Evolutionary conservation across 2,888 invertebrate genomes (phyloP).

Genomic region (Scaptomyza reducta): DNA sequence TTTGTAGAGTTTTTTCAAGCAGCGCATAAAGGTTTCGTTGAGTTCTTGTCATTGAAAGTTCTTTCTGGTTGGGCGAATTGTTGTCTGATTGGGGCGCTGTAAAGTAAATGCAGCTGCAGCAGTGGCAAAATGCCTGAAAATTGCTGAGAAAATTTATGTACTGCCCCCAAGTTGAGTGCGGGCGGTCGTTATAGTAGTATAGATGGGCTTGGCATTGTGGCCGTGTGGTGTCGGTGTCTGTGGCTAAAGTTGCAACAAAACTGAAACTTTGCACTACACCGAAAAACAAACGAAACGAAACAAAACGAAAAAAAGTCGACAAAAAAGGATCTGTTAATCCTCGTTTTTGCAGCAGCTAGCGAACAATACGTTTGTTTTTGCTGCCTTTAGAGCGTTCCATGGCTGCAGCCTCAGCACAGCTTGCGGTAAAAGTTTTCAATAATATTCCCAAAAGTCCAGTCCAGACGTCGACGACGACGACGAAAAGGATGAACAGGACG

Average conservation of each 20-base stretch:
- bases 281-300: background rate
- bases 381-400: slow-evolving; percentile 25
- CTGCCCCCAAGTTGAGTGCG: slow-evolving; percentile 41
- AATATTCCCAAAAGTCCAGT: slow-evolving; percentile 78
- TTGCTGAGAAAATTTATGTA: slow-evolving; percentile 64
- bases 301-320: background rate
- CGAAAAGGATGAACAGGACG: slow-evolving; percentile 36
- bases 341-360: slow-evolving; percentile 45
- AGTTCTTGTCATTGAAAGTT: slow-evolving; percentile 4
- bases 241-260: slow-evolving; percentile 78
- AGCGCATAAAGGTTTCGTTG: slow-evolving; percentile 21
- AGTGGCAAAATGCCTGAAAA: slow-evolving; percentile 45
- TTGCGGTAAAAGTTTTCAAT: slow-evolving; percentile 77
- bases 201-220: slow-evolving; percentile 29
- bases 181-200: slow-evolving; percentile 14
- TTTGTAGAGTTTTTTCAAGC: background rate
- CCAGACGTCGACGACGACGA: slow-evolving; percentile 55
- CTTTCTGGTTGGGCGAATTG: slow-evolving; percentile 23
- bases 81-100: slow-evolving; percentile 47
- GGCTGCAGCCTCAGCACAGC: slow-evolving; percentile 64
- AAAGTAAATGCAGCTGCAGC: slow-evolving; percentile 38
- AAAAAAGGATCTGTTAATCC: slow-evolving; percentile 38
- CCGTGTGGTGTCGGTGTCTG: slow-evolving; percentile 58
- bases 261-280: slow-evolving; percentile 65
- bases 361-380: slow-evolving; percentile 76